These are phyloP conservation scores for Spondyliosoma cantharus DNA, from an alignment of 2,797 vertebrate species.

Conservation along the genomic window DNA sequence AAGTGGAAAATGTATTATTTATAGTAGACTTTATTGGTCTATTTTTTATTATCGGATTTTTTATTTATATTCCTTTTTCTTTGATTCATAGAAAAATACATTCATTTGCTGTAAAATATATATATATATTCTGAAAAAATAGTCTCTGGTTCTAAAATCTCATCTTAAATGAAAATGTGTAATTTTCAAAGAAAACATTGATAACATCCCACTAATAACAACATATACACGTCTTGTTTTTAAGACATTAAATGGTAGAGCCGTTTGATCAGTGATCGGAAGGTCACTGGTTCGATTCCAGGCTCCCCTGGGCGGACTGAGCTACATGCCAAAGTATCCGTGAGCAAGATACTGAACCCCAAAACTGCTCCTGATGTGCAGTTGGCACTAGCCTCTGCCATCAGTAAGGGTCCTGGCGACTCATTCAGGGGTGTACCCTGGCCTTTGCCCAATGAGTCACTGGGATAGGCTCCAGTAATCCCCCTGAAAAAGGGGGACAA, in stretches of 20 bases:
- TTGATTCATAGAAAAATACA: background rate
- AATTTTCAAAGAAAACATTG: conserved; percentile 2
- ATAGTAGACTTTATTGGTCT: background rate
- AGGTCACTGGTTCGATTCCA: too few species aligned
- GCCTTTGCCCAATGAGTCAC: too few species aligned
- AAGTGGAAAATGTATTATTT: background rate
- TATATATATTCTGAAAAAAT: background rate
- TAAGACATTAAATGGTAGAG: background rate
- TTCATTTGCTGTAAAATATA: background rate
- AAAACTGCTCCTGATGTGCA: too few species aligned
- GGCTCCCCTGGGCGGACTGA: too few species aligned
- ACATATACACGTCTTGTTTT: background rate
- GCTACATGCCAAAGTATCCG: too few species aligned
- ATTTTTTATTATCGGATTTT: background rate
- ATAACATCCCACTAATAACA: background rate
- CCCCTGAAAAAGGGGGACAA: too few species aligned
- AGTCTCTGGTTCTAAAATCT: background rate
- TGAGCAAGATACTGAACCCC: too few species aligned
- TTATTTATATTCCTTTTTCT: background rate
- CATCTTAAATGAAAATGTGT: background rate
- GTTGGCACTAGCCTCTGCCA: too few species aligned
- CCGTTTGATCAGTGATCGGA: too few species aligned
- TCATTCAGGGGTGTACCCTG: too few species aligned
- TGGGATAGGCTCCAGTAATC: too few species aligned
- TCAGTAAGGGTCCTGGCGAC: too few species aligned